A percentile compares a stretch with the other conserved stretches of the same genome.
These are phyloP conservation scores for Merops nubicus DNA, from an alignment of 2,113 vertebrate species.

Conservation along the genomic window DNA sequence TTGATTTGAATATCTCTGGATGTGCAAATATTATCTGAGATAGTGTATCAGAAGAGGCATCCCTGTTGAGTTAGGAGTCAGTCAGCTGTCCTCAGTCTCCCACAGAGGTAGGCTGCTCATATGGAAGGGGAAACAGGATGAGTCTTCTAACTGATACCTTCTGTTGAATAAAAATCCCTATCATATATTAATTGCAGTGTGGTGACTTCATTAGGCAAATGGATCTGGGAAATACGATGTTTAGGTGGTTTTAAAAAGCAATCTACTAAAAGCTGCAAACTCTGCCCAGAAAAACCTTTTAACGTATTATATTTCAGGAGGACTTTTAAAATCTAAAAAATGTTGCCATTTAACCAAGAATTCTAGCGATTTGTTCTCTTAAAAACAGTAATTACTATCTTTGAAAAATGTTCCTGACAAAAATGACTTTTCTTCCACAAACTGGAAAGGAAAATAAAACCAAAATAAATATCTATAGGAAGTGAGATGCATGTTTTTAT, in stretches of 20 bases:
- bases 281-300: neutral
- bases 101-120: neutral
- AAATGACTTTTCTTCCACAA: neutral
- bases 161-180: neutral
- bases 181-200: neutral
- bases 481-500: neutral
- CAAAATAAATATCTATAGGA: neutral
- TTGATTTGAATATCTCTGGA: neutral
- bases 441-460: neutral
- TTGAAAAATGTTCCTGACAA: neutral
- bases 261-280: neutral
- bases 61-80: neutral
- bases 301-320: neutral
- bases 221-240: neutral
- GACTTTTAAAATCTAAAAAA: neutral
- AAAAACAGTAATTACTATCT: neutral
- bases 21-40: neutral
- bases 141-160: neutral
- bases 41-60: neutral
- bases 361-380: neutral
- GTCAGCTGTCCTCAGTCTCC: neutral
- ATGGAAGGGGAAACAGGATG: neutral
- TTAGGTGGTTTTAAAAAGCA: constrained; percentile 17
- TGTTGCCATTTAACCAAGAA: neutral
- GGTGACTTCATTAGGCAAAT: constrained; percentile 36